Base-by-base conservation (phyloP, 23 tunicate species). In the Clavelina lepadiformis region DNA sequence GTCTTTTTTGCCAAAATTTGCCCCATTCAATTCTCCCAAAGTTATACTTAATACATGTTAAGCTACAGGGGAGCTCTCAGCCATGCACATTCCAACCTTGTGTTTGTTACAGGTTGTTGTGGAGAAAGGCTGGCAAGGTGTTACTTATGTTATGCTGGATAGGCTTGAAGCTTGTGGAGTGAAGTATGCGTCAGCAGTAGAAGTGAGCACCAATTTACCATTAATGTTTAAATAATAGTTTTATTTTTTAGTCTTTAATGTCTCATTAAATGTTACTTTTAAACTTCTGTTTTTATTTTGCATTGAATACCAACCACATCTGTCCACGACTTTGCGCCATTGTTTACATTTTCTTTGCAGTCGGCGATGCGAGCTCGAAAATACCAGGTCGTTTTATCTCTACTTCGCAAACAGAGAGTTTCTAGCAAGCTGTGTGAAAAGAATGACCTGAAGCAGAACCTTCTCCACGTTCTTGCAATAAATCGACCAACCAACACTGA, bases 61-160 rank as follows among this genome's bases (percentile, higher is more conserved):
- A n/a, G n/a, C n/a, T n/a, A n/a, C n/a, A n/a, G n/a, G n/a, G n/a
- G n/a, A n/a, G n/a, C n/a, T n/a, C n/a, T n/a, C n/a, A n/a, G n/a
- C n/a, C n/a, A n/a, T n/a, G n/a, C n/a, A n/a, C n/a, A n/a, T n/a
- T n/a, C n/a, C n/a, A n/a, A n/a, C n/a, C n/a, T n/a, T n/a, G n/a
- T n/a, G n/a, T n/a, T n/a, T n/a, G n/a, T n/a, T n/a, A n/a, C 58
- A 89, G 97, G 97, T 89, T 33, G 97, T 89, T 0, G 89, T 89
- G 24, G 89, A 89, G 75, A 89, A 89, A 56, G 97, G 97, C 7
- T 89, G 97, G 97, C 88, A 89, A 56, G 97, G 97, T 38, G 97
- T 89, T 47, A 89, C 97, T n/a, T 89, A 89, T 47, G 97, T 89
- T 5, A 81, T 89, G 97, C 58, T 89, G 56, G 97, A 89, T 47